phyloP scores from a whole-genome alignment of 2,797 vertebrate species.

The Acanthurus lineatus region DNA sequence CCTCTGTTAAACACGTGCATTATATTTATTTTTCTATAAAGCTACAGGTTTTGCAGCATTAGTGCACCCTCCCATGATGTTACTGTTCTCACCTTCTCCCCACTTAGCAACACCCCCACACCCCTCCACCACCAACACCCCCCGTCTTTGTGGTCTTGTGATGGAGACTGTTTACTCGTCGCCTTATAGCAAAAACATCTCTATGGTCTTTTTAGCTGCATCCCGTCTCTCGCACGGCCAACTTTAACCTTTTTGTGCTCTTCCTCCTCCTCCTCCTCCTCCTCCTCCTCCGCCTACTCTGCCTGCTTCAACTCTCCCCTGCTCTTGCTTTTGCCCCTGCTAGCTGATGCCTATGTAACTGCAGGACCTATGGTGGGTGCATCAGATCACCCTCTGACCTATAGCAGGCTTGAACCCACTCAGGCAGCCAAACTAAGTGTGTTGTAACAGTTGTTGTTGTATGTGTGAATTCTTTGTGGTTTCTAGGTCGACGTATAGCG shows the following conservation, averaged over 20 bases:
- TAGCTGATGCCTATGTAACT: conserved; percentile 31
- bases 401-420: conserved; percentile 23
- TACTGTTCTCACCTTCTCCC: conserved; percentile 57
- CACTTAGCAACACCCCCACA: not conserved
- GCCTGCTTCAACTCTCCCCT: not conserved
- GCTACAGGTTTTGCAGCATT: not conserved
- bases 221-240: conserved; percentile 33
- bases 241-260: conserved; percentile 66
- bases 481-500: not conserved
- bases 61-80: conserved; percentile 21
- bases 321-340: not conserved
- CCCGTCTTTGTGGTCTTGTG: conserved; percentile 35
- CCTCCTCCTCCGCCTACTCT: conserved; percentile 3
- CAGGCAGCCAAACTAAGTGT: conserved; percentile 26
- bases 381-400: conserved; percentile 37
- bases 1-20: not conserved
- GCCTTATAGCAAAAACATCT: conserved; percentile 43
- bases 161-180: conserved; percentile 43
- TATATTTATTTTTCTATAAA: not conserved
- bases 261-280: conserved; percentile 4
- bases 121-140: not conserved
- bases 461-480: conserved; percentile 42
- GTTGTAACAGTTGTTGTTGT: conserved; percentile 43
- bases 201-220: conserved; percentile 28
- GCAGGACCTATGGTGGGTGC: conserved; percentile 32